Conservation (phyloP, 2,797 vertebrate species). For the Myotis daubentonii region DNA sequence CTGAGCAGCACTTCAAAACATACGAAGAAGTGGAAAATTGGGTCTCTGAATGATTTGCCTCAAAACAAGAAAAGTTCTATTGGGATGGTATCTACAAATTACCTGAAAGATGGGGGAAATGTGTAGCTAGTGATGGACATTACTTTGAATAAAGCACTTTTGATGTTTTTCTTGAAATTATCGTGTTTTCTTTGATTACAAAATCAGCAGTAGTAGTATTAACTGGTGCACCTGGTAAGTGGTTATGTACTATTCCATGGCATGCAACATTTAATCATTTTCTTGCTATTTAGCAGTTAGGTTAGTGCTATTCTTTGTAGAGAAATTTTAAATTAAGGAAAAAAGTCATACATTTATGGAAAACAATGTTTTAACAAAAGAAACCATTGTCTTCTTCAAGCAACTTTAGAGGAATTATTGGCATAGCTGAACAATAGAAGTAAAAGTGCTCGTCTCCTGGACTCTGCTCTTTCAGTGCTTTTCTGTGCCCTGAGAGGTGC, state of each 20-base stretch:
- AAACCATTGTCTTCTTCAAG: neutral
- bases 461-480: neutral
- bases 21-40: too few species aligned
- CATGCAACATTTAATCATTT: slow-evolving; percentile 10
- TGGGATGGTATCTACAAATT: too few species aligned
- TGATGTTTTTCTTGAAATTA: too few species aligned
- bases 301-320: neutral
- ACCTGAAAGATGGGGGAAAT: too few species aligned
- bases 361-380: slow-evolving; percentile 5
- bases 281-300: neutral
- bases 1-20: too few species aligned
- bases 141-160: too few species aligned
- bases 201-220: too few species aligned
- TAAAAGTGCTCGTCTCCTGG: neutral
- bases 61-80: too few species aligned
- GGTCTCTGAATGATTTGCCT: too few species aligned
- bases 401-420: neutral
- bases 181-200: too few species aligned
- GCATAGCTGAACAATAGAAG: neutral
- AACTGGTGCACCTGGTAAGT: neutral
- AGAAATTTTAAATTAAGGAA: slow-evolving; percentile 17
- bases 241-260: neutral
- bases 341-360: neutral
- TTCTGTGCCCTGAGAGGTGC: neutral
- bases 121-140: too few species aligned